phyloP scores from a whole-genome alignment of 2,113 vertebrate species.

The Corynorhinus townsendii region DNA sequence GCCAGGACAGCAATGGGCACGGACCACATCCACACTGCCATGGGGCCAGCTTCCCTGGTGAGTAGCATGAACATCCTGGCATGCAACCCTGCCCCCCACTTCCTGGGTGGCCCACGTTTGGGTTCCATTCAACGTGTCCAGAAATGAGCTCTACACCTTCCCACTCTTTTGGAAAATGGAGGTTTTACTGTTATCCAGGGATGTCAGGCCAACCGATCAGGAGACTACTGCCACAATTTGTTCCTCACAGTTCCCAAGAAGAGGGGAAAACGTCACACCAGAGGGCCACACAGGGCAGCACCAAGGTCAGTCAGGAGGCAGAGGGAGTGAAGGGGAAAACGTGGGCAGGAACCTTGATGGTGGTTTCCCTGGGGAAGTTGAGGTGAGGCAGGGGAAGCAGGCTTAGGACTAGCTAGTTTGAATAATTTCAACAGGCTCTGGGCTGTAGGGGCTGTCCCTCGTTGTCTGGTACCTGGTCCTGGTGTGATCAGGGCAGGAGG shows the following conservation, averaged over 20 bases:
- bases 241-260: background rate
- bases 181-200: background rate
- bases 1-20: background rate
- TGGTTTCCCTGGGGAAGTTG: background rate
- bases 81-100: background rate
- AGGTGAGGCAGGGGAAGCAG: too few species aligned
- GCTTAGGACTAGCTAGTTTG: background rate
- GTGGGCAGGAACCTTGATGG: background rate
- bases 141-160: background rate
- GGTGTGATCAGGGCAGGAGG: background rate
- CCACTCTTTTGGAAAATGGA: background rate
- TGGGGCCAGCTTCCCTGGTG: background rate
- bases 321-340: fast-evolving
- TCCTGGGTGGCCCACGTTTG: background rate
- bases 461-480: too few species aligned
- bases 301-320: too few species aligned
- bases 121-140: background rate
- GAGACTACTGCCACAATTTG: too few species aligned
- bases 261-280: background rate
- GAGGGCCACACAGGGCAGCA: background rate
- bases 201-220: background rate
- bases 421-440: background rate
- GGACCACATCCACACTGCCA: fast-evolving
- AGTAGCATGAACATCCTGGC: background rate
- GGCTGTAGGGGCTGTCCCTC: too few species aligned